Conservation (phyloP, 2,797 vertebrate genomes). For the Mormyrops attenuatus region DNA sequence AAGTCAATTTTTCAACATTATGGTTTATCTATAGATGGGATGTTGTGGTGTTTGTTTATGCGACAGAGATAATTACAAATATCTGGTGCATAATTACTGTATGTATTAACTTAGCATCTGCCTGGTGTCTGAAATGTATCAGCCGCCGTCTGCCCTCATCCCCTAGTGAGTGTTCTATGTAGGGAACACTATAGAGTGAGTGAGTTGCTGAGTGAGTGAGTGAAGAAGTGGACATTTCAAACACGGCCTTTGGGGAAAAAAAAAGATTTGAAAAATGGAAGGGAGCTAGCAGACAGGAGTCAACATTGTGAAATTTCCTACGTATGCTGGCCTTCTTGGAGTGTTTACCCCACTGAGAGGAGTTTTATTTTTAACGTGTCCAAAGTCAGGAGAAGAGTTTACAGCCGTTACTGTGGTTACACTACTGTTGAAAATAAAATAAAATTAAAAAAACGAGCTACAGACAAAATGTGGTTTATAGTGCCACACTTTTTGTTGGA, state of each 20-base stretch:
- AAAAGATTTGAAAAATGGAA: neutral
- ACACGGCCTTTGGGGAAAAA: neutral
- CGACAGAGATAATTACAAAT: neutral
- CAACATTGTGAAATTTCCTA: conserved; percentile 7
- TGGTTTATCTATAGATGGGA: neutral
- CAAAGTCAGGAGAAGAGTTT: neutral
- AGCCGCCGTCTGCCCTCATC: neutral
- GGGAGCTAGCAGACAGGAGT: neutral
- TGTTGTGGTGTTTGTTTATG: neutral
- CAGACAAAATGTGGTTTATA: neutral
- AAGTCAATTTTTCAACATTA: neutral
- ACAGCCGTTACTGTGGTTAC: conserved; percentile 3
- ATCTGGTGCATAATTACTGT: neutral
- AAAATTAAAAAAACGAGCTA: neutral
- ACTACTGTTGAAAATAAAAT: neutral
- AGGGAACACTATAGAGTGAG: neutral
- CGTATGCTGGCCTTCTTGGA: neutral
- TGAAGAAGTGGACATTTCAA: neutral
- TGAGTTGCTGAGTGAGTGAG: neutral
- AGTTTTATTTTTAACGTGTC: neutral
- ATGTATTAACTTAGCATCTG: neutral
- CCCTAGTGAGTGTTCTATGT: neutral
- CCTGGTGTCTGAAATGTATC: neutral
- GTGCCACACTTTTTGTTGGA: neutral
- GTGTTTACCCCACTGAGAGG: neutral